Evolutionary conservation across 2,888 invertebrate genomes (phyloP).

Genomic region (Stenolophus ochropezus): DNA sequence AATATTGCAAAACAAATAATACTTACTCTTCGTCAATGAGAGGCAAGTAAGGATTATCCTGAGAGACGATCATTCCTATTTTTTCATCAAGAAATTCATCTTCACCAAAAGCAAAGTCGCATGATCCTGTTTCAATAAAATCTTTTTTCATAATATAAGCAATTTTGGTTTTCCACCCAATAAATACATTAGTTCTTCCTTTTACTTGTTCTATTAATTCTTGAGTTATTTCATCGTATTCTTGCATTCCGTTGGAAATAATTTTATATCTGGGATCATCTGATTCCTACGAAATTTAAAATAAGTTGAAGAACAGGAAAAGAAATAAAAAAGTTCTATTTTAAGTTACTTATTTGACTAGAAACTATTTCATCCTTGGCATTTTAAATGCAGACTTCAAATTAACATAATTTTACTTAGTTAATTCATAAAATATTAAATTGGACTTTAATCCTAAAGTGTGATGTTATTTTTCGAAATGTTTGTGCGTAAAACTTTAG

Average conservation of each 20-base stretch:
- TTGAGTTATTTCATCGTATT: conserved; percentile 73
- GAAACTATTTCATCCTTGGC: background rate
- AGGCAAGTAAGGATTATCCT: conserved; percentile 84
- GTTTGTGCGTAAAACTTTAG: background rate
- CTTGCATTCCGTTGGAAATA: conserved; percentile 77
- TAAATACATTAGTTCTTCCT: conserved; percentile 81
- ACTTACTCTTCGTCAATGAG: conserved; percentile 87
- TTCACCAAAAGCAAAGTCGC: conserved; percentile 84
- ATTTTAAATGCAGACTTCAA: background rate
- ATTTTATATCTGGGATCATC: conserved; percentile 77
- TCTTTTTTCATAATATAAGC: conserved; percentile 83
- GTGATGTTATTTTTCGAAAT: background rate
- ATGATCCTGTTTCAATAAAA: conserved; percentile 80
- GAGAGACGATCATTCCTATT: conserved; percentile 84
- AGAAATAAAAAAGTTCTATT: background rate
- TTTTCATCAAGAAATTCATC: conserved; percentile 88
- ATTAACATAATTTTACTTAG: background rate
- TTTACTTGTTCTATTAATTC: conserved; percentile 78
- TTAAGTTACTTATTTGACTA: background rate
- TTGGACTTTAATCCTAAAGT: background rate
- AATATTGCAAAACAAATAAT: too few relatives aligned
- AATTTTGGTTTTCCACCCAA: conserved; percentile 89
- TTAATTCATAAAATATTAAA: background rate
- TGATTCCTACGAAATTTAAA: conserved; percentile 72
- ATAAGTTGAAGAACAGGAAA: background rate